Evolutionary conservation across 2,888 invertebrate species (phyloP).

Genomic region (Eristalinus aeneus): DNA sequence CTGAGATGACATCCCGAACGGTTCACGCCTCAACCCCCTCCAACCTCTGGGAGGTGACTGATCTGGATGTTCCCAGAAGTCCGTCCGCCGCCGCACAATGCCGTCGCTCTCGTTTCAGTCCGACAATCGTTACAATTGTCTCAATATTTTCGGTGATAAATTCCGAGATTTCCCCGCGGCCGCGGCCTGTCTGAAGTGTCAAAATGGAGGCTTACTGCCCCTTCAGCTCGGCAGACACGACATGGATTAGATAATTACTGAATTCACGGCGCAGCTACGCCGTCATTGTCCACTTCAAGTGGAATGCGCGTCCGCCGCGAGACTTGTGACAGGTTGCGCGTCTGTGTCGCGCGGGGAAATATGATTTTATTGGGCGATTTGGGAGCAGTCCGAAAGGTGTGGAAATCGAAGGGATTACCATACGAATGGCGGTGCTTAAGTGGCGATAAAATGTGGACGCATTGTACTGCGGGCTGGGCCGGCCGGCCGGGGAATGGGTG

Average conservation of each 20-base stretch:
- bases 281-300: background rate
- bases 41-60: constrained; percentile 43
- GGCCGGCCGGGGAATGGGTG: constrained; percentile 38
- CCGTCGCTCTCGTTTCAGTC: constrained; percentile 58
- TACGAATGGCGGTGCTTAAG: constrained; percentile 63
- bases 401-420: constrained; percentile 53
- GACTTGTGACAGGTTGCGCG: constrained; percentile 58
- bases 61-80: constrained; percentile 65
- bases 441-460: constrained; percentile 64
- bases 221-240: constrained; percentile 40
- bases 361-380: constrained; percentile 49
- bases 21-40: background rate
- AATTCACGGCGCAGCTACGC: constrained; percentile 41
- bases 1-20: constrained; percentile 45
- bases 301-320: background rate
- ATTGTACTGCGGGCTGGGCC: constrained; percentile 35
- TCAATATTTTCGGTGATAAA: constrained; percentile 72
- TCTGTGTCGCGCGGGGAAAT: constrained; percentile 43
- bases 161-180: constrained; percentile 49
- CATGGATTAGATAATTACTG: constrained; percentile 67
- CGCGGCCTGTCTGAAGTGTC: constrained; percentile 57
- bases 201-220: constrained; percentile 55
- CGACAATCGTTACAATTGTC: constrained; percentile 73
- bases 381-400: constrained; percentile 36
- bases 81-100: constrained; percentile 34